These are phyloP conservation scores for Bombus affinis DNA, from an alignment of 1,140 invertebrate species.

Conservation along the genomic window DNA sequence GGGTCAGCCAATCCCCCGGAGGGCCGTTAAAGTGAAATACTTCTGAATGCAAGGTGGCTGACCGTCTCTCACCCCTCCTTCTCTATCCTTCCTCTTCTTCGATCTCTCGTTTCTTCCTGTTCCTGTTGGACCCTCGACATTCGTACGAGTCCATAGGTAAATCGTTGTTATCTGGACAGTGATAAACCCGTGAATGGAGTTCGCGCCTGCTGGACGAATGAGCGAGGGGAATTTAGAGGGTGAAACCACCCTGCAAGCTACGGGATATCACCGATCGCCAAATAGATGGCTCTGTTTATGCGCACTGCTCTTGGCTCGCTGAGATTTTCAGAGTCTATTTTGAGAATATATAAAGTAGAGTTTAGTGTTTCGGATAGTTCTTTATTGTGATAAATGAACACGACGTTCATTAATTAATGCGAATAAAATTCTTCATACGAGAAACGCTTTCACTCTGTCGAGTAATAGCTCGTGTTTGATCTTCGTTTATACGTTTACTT, in stretches of 20 bases:
- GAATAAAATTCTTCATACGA: neutral
- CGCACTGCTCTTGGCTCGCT: conserved; percentile 51
- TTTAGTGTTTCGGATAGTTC: too few species aligned
- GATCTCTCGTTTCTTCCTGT: conserved; percentile 34
- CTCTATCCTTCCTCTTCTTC: conserved; percentile 30
- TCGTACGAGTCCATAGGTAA: conserved; percentile 78
- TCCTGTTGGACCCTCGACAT: conserved; percentile 15
- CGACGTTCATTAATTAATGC: too few species aligned
- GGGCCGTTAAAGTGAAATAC: conserved; percentile 83
- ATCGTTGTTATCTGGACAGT: conserved; percentile 84
- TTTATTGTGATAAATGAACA: too few species aligned
- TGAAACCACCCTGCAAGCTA: conserved; percentile 49
- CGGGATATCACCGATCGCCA: conserved; percentile 14
- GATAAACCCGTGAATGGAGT: conserved; percentile 83
- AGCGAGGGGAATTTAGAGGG: conserved; percentile 73
- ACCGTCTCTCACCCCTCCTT: conserved; percentile 62
- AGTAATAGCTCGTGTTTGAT: too few species aligned
- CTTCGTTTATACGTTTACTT: neutral
- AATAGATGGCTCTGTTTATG: conserved; percentile 74
- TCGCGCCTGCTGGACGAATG: conserved; percentile 73
- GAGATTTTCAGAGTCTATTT: conserved; percentile 1
- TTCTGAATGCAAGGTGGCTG: conserved; percentile 82
- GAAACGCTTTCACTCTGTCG: too few species aligned
- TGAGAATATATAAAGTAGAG: too few species aligned
- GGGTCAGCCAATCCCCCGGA: conserved; percentile 82